A percentile compares a stretch with the other conserved stretches of the same genome.
Evolutionary conservation across 2,888 invertebrate species (phyloP).

Genomic region (Phragmatobia fuliginosa): DNA sequence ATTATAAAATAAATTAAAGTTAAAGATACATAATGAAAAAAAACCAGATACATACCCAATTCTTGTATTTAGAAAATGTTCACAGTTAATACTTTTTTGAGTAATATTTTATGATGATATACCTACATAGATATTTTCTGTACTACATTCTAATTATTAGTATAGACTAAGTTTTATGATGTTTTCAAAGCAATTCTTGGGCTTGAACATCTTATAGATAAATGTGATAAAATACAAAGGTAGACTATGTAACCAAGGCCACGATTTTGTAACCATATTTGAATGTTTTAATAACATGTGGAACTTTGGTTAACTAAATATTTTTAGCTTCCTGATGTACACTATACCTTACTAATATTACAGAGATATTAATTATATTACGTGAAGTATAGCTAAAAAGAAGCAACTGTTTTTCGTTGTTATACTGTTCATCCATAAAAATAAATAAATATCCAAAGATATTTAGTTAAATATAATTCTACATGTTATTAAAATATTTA

Average conservation of each 20-base stretch:
- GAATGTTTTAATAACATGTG: not conserved
- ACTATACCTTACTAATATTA: not conserved
- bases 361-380: not conserved
- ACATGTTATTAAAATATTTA: not conserved
- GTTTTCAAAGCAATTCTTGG: not conserved
- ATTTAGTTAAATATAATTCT: not conserved
- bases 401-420: no score
- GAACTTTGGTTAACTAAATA: not conserved
- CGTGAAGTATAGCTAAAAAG: no score
- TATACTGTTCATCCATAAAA: not conserved
- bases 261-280: not conserved
- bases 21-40: conserved; percentile 5
- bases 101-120: not conserved
- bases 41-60: conserved; percentile 19
- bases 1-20: conserved; percentile 36
- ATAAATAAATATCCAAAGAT: not conserved
- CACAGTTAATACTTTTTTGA: not conserved
- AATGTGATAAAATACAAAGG: not conserved
- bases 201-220: not conserved
- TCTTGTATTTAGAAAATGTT: not conserved
- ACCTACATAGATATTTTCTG: not conserved
- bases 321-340: not conserved
- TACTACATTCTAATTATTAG: not conserved
- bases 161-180: not conserved
- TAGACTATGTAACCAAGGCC: not conserved